Evolutionary conservation across 1,140 invertebrate genomes (phyloP), one percentile per base, ranked within the genome.

Genomic region (Mylabris phalerata): DNA sequence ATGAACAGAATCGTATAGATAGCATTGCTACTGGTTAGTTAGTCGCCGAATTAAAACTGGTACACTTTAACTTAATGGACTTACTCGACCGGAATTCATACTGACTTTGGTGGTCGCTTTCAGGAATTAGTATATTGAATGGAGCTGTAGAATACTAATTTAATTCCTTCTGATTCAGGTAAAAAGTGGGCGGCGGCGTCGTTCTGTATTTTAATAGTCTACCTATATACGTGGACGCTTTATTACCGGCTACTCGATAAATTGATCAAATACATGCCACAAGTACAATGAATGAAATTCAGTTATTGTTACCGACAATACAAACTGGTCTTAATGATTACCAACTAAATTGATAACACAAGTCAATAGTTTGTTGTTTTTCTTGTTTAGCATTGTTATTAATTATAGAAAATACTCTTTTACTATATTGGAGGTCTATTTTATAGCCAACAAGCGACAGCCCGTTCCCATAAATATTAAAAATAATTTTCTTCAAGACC

Each of bases 81-180:
- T 56, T 50, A 55, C 57, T 59, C 55, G 57, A 60, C 61, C 61
- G 54, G 61, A 60, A 56, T 62, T 48, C 47, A 50, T 48, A 46
- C 45, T 59, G 52, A 56, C 57, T 59, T 48, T 43, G 61, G 57
- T 59, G 57, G 57, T 57, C 51, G 50, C 61, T 57, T 56, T 59
- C 50, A 43, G 48, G 61, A 60, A 63, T 59, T 63, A 52, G 61
- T 63, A 55, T 55, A 59, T 56, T 59, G 39, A 59, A 62, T 62
- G 60, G 56, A 61, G 60, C 56, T 42, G 43, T 59, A 50, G 60
- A 58, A 62, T 62, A 62, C 60, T 62, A 62, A 62, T 62, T 59
- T 50, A 25, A 50, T 46, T 48, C 48, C 60, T 41, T 55, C 45
- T 48, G 52, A 52, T 54, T 38, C 51, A 54, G 51, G 51, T 54